A percentile compares a stretch with the other conserved stretches of the same genome.
These are phyloP conservation scores for Actinia equina DNA, from an alignment of 64 coral and sea anemone species.

Conservation along the genomic window DNA sequence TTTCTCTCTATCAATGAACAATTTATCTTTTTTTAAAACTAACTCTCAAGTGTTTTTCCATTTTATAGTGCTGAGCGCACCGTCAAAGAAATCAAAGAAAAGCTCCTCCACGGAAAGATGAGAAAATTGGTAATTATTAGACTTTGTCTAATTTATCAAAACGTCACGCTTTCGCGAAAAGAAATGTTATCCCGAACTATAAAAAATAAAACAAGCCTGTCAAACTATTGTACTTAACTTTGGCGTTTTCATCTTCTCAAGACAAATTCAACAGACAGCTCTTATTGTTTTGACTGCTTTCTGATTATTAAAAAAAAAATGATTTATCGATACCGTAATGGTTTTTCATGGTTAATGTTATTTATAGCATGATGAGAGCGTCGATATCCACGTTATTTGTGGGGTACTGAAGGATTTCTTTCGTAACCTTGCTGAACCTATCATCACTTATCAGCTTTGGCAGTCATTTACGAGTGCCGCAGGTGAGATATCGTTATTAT, in stretches of 20 bases:
- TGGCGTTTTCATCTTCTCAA: background rate
- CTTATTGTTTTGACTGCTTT: background rate
- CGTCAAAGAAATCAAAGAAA: conserved; percentile 84
- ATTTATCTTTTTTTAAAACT: background rate
- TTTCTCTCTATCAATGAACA: background rate
- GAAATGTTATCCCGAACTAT: too few relatives aligned
- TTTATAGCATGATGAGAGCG: conserved; percentile 48
- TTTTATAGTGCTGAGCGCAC: conserved; percentile 62
- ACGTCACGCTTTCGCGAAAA: too few relatives aligned
- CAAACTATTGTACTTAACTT: background rate
- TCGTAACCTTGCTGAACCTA: conserved; percentile 79
- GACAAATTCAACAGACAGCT: background rate
- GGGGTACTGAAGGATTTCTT: conserved; percentile 95
- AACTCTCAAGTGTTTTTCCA: background rate
- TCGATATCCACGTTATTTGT: conserved; percentile 88
- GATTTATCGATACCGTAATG: background rate
- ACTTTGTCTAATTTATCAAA: too few relatives aligned
- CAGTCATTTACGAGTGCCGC: conserved; percentile 79
- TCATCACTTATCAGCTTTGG: conserved; percentile 80
- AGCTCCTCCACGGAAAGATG: conserved; percentile 76
- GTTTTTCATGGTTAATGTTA: background rate
- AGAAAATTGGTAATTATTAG: conserved; percentile 69
- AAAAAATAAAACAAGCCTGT: background rate
- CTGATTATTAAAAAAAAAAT: background rate
- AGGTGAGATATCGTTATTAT: conserved; percentile 54